Evolutionary conservation across 1,140 invertebrate species (phyloP).

Genomic region (Drosophila truncata): DNA sequence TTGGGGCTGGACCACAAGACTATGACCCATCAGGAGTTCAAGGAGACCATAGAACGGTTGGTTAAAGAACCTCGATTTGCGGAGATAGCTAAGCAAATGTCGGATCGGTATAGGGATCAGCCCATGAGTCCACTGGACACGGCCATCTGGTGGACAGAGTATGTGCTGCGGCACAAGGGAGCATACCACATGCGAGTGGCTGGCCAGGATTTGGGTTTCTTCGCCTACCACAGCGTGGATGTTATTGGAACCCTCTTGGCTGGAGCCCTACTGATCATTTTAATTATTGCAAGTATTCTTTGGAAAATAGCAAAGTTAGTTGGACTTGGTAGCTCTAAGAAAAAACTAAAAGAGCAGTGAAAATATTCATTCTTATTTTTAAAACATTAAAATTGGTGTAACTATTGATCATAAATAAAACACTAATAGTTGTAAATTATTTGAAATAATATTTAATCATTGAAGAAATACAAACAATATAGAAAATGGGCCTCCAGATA

Average conservation of each 20-base stretch:
- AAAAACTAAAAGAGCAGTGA: not conserved
- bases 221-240: constrained; percentile 87
- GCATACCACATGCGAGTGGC: constrained; percentile 70
- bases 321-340: not conserved
- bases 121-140: constrained; percentile 88
- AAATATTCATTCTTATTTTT: not conserved
- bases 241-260: constrained; percentile 50
- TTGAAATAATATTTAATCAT: no score
- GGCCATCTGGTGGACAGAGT: constrained; percentile 90
- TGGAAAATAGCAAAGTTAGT: constrained; percentile 6
- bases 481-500: not conserved
- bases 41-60: constrained; percentile 71
- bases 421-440: not conserved
- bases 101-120: constrained; percentile 87
- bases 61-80: constrained; percentile 79
- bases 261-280: constrained; percentile 2
- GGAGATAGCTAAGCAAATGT: constrained; percentile 86
- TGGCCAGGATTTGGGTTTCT: constrained; percentile 68
- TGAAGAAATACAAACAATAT: not conserved
- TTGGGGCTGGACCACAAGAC: constrained; percentile 78
- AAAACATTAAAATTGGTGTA: not conserved
- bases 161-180: constrained; percentile 87
- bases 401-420: not conserved
- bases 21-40: constrained; percentile 81
- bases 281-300: not conserved